Evolutionary conservation across 2,113 vertebrate species (phyloP), one percentile per base, ranked within the genome.

Genomic region (Etheostoma spectabile): DNA sequence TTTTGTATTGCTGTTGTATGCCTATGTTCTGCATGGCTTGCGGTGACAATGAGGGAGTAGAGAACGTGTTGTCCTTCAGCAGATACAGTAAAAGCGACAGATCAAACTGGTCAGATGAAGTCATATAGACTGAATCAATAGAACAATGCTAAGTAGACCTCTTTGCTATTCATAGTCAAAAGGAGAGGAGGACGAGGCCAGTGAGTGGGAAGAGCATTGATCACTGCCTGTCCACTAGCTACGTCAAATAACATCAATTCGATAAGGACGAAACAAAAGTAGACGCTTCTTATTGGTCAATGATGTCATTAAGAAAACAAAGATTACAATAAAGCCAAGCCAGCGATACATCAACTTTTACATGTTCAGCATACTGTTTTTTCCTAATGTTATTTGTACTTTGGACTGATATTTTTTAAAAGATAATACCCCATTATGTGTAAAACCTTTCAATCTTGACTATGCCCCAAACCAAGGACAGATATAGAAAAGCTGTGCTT

Each of bases 181-280:
- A 24, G 52, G 57, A 62, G 66, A 76, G 46, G 42, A 79, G 86
- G 86, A 84, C 77, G 15, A 91, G 91, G 90, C 74, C 83, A 21
- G 81, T 1, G 79, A 88, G 79, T 79, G 65, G 80, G 85, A 89
- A 94, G 82, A 86, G 81, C 84, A 90, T 93, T 33, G 87, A 91
- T 86, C 73, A 70, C 63, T 65, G 76, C 77, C 77, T 53, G 65
- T 69, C 80, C 51, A 64, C 48, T 3, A 14, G 38, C 52, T 6
- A 8, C 1, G 65, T 91, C 88, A 65, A 91, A 74, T 1, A 24
- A 51, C 67, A 74, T 89, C 89, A 77, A 87, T 74, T 73, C 0
- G 4, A 70, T 5, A 42, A 73, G 77, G 78, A 73, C 22, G 8
- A 22, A 71, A 55, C 16, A 6, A 67, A 59, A 66, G 61, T 22